A percentile compares a stretch with the other conserved stretches of the same genome.
phyloP scores from a whole-genome alignment of 1,140 invertebrate species.

The Steinernema feltiae region DNA sequence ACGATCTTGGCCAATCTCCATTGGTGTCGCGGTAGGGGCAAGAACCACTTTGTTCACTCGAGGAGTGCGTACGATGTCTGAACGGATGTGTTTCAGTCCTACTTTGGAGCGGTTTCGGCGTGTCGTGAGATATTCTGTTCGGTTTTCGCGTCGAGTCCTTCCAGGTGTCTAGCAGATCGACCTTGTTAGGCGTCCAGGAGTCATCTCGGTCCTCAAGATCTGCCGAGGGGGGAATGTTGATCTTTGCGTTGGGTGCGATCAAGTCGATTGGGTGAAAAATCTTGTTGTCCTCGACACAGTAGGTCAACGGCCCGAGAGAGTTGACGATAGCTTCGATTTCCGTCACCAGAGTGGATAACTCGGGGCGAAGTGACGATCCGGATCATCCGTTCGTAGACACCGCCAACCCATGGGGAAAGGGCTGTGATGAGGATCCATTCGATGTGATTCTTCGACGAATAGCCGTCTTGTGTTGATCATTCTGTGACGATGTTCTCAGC shows the following conservation, averaged over 20 bases:
- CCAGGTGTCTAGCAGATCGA: background rate
- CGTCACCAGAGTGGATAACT: background rate
- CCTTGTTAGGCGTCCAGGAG: background rate
- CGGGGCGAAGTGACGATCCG: background rate
- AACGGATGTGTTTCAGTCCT: background rate
- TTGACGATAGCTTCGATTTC: conserved; percentile 10
- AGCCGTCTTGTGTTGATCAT: conserved; percentile 3
- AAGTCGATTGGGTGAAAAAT: conserved; percentile 22
- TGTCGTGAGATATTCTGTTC: background rate
- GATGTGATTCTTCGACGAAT: too few relatives aligned
- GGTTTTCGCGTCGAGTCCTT: background rate
- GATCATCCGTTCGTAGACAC: conserved; percentile 4
- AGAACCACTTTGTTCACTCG: background rate
- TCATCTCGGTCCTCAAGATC: background rate
- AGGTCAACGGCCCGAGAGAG: conserved; percentile 9
- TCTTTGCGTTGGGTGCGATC: background rate
- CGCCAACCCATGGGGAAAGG: conserved; percentile 10
- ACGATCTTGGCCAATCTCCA: background rate
- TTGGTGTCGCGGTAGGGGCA: background rate
- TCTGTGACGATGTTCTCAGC: background rate
- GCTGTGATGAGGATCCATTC: conserved; percentile 19
- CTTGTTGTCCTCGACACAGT: background rate
- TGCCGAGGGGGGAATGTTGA: background rate
- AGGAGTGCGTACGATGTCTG: background rate
- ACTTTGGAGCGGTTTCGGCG: background rate